Evolutionary conservation across 2,797 vertebrate genomes (phyloP).

Genomic region (Peromyscus melanophrys): DNA sequence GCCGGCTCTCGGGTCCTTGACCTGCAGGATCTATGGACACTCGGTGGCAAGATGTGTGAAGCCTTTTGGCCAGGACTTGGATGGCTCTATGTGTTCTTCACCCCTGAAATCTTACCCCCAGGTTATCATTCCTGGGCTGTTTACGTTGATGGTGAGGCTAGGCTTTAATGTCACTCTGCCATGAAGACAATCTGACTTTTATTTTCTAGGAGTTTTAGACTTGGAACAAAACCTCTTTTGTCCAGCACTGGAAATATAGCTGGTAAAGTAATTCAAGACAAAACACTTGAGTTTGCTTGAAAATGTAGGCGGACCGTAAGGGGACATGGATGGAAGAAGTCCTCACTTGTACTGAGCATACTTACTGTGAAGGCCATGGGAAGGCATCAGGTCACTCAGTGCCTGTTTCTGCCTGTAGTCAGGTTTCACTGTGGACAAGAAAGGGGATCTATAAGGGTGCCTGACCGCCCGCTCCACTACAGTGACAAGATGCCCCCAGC

Average conservation of each 20-base stretch:
- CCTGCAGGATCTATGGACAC: background rate
- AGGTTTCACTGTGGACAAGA: background rate
- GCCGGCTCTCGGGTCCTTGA: background rate
- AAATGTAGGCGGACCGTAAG: rapidly evolving
- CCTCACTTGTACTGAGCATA: rapidly evolving
- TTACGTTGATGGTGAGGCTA: background rate
- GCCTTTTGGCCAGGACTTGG: background rate
- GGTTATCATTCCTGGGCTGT: background rate
- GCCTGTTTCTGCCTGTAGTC: background rate
- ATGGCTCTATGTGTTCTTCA: rapidly evolving
- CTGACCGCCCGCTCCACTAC: background rate
- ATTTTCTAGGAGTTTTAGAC: background rate
- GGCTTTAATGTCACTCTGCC: background rate
- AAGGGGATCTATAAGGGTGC: too few species aligned
- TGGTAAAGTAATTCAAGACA: background rate
- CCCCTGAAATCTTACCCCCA: background rate
- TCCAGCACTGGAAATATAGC: background rate
- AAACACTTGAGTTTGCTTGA: background rate
- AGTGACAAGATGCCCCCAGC: background rate
- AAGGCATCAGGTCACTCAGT: background rate
- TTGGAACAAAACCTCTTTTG: background rate
- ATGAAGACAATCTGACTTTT: background rate
- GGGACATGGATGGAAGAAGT: rapidly evolving
- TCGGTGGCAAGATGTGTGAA: rapidly evolving
- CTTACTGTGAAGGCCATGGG: background rate